Base-by-base conservation (phyloP, 37 sponge, comb jelly and placozoan genomes). In the Haliclona indistincta region DNA sequence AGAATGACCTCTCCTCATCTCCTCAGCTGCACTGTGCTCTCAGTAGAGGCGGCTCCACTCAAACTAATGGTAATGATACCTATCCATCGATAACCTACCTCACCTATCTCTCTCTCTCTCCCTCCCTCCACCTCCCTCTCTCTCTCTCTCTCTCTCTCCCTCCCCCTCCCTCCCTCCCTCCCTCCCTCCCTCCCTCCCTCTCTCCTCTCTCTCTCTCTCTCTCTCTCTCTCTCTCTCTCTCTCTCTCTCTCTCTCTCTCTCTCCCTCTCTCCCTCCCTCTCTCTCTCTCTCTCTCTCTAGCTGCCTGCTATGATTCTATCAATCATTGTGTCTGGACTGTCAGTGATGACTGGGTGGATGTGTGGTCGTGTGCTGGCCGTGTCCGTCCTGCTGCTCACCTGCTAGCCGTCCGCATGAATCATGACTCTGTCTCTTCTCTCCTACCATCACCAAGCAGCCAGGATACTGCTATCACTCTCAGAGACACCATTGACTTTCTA, bases 261-360 rank as follows among this genome's bases (percentile, higher is more conserved):
- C 62, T 3, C 60, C 33, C 63, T 28, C 19, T 42, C 42, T 70
- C 51, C 37, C 41, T 60, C 64, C 42, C 53, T 28, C 62, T 70
- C 64, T 55, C 19, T 19, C 25, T 20, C 58, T 54, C 55, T 43
- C 37, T 61, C 39, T n/a, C 30, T 55, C 11, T 62, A 88, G 87
- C 76, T 80, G 87, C 87, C 11, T 87, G 96, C 63, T 95, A 95
- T 41, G 96, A 95, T 68, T 67, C 79, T 15, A 45, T 52, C 39
- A 91, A 88, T 68, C 88, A 91, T 71, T 82, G 84, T 38, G 67
- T 95, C 38, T 95, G 96, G 96, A 88, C 89, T 23, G 85, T 79
- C 45, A 74, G 68, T 52, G 80, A 81, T 62, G 89, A 88, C 42
- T 91, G 91, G 84, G 70, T 91, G 8, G 96, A 95, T 34, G 44